Evolutionary conservation across 2,797 vertebrate species (phyloP).

Genomic region (Lepus oiostolus): DNA sequence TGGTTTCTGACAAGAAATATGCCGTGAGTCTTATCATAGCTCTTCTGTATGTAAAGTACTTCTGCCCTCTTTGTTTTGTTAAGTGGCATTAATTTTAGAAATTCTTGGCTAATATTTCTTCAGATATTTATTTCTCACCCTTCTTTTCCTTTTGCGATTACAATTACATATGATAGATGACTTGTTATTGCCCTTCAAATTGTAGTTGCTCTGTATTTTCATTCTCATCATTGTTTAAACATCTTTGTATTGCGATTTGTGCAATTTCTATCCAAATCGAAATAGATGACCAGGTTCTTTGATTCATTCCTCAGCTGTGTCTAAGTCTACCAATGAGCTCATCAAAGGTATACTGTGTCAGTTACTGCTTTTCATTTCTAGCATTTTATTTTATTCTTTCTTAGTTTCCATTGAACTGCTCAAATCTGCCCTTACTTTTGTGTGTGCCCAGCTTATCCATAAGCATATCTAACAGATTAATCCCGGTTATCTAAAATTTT

Average conservation of each 20-base stretch:
- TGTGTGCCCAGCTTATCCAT: background rate
- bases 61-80: background rate
- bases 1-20: background rate
- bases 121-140: background rate
- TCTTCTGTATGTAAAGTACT: background rate
- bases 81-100: background rate
- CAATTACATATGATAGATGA: background rate
- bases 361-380: slow-evolving; percentile 26
- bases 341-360: background rate
- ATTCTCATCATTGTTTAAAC: background rate
- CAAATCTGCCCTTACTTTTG: background rate
- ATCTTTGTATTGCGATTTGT: background rate
- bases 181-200: background rate
- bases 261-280: background rate
- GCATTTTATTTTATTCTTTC: slow-evolving; percentile 32
- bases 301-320: background rate
- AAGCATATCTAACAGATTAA: background rate
- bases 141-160: background rate
- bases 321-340: background rate
- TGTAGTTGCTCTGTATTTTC: background rate
- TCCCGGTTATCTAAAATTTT: background rate
- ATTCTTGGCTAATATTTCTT: background rate
- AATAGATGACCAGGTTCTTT: background rate
- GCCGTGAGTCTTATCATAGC: background rate
- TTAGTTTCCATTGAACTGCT: background rate